Base-by-base conservation (phyloP, 2,888 invertebrate species). In the Epinotia nisella region DNA sequence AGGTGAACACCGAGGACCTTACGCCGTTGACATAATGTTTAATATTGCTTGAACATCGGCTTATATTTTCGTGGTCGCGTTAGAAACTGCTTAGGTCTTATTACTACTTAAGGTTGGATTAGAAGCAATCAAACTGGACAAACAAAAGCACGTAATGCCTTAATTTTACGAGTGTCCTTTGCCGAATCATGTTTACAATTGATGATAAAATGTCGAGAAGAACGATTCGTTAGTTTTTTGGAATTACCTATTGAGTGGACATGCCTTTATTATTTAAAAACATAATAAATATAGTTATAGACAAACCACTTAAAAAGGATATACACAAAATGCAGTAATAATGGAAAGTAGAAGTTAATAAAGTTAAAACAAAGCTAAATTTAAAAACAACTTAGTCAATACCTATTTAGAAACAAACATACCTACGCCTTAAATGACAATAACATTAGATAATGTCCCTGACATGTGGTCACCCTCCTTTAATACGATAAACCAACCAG, bases 51-150 rank as follows among this genome's bases (percentile, higher is more conserved):
- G n/a, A 0, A 15, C 21, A 2, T 15, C 10, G 55, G 66, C n/a
- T 66, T 15, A n/a, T 41, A 24, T 41, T 55, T 55, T 19, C 13
- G 55, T 55, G 55, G 66, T 66, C n/a, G 11, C 21, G 53, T 41
- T 65, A 65, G 55, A 39, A 55, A 65, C 55, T 65, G 65, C 65
- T 66, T 41, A 56, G 56, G 39, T 65, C 35, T 39, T 56, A 56
- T 56, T 66, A 56, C 65, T 53, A 65, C 55, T 55, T 56, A 66
- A 66, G 66, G 41, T 41, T 21, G 41, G 66, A 56, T 56, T 66
- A 56, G 66, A 66, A 56, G 66, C 55, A 66, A 66, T 66, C 56
- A 58, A 58, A 66, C 56, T 66, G 66, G 66, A 56, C 39, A 66
- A 13, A 66, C 55, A 41, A 41, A 66, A 66, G 51, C 64, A 64